A percentile compares a stretch with the other conserved stretches of the same genome.
phyloP scores from a whole-genome alignment of 2,113 vertebrate species.

The Australoheros scitulus region DNA sequence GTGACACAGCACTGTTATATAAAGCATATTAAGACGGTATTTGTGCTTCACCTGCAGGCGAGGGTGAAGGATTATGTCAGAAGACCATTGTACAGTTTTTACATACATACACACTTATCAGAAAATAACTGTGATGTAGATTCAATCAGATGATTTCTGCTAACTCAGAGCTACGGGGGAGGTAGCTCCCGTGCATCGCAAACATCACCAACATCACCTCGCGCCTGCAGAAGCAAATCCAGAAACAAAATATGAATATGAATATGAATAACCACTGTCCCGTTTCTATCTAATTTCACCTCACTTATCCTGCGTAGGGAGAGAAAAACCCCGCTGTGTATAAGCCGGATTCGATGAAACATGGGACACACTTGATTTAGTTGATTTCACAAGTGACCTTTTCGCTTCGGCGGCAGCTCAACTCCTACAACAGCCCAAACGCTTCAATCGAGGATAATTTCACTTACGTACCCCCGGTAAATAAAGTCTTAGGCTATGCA shows the following conservation, averaged over 20 bases:
- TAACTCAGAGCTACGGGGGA: neutral
- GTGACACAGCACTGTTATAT: neutral
- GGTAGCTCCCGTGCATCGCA: neutral
- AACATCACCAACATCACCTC: neutral
- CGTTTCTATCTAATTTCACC: slow-evolving; percentile 37
- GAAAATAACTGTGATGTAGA: neutral
- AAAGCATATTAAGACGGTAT: neutral
- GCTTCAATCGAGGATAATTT: neutral
- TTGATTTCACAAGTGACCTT: slow-evolving; percentile 66
- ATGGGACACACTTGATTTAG: slow-evolving; percentile 41
- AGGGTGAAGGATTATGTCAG: neutral
- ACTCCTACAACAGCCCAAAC: slow-evolving; percentile 7
- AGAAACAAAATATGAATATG: neutral
- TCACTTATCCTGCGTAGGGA: slow-evolving; percentile 18
- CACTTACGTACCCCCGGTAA: neutral
- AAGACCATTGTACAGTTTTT: neutral
- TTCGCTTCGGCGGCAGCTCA: slow-evolving; percentile 25
- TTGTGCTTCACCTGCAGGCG: slow-evolving; percentile 2
- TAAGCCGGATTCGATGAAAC: slow-evolving; percentile 58
- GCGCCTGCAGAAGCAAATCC: neutral
- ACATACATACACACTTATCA: neutral
- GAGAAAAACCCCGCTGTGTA: slow-evolving; percentile 26
- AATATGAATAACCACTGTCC: slow-evolving; percentile 12
- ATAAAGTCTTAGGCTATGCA: neutral
- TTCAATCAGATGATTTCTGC: neutral